A percentile compares a stretch with the other conserved stretches of the same genome.
Conservation (phyloP, 2,888 invertebrate species). For the Petrolisthes cinctipes region DNA sequence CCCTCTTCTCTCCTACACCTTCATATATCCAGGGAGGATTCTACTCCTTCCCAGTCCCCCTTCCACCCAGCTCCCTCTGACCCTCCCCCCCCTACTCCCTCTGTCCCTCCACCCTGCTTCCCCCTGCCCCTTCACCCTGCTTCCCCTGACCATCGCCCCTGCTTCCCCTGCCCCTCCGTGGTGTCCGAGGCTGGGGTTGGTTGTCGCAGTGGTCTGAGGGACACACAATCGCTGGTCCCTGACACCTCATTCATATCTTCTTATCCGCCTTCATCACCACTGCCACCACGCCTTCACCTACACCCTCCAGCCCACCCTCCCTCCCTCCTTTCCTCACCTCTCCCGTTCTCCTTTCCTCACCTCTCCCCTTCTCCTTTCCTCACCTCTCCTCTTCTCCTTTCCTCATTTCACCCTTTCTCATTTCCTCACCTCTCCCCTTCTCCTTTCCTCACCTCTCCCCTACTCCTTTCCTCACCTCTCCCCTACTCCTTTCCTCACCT, state of each 20-base stretch:
- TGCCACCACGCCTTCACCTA: constrained; percentile 28
- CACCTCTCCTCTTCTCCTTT: background rate
- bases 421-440: background rate
- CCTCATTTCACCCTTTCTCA: background rate
- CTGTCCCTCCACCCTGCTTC: background rate
- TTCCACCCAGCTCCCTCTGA: background rate
- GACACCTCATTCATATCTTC: constrained; percentile 60
- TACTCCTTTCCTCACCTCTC: background rate
- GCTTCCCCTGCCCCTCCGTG: background rate
- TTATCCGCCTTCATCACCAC: constrained; percentile 59
- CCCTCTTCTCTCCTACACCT: background rate
- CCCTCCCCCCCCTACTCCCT: background rate
- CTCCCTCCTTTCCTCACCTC: background rate
- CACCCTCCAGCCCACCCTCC: constrained; percentile 10
- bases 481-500: background rate
- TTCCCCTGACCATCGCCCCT: background rate
- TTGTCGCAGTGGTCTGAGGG: constrained; percentile 49
- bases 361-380: background rate
- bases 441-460: background rate
- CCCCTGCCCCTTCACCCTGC: background rate
- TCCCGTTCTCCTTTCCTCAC: background rate
- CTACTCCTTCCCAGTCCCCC: background rate
- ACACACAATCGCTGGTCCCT: constrained; percentile 53
- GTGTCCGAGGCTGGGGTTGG: constrained; percentile 36
- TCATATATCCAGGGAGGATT: background rate